These are phyloP conservation scores for Pseudoatta argentina DNA, from an alignment of 1,140 invertebrate genomes.

Conservation along the genomic window DNA sequence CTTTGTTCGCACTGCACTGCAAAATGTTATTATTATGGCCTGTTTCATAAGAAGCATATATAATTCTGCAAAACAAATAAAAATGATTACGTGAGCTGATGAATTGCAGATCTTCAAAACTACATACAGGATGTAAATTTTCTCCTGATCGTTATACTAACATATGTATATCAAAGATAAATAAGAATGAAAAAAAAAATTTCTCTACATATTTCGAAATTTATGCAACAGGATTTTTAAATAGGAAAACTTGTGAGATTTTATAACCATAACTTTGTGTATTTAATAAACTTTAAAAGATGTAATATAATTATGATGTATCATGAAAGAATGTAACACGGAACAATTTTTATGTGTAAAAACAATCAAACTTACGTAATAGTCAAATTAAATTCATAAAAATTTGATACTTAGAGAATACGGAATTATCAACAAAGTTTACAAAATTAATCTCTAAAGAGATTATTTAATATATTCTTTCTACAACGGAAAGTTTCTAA, in stretches of 20 bases:
- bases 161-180: background rate
- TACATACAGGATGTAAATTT: background rate
- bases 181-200: background rate
- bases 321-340: background rate
- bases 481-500: background rate
- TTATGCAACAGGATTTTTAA: background rate
- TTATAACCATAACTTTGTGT: background rate
- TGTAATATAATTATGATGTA: background rate
- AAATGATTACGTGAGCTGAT: conserved; percentile 28
- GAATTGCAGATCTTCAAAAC: conserved; percentile 25
- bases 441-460: background rate
- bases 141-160: background rate
- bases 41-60: conserved; percentile 30
- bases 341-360: background rate
- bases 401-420: background rate
- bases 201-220: background rate
- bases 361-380: conserved; percentile 1
- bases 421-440: too few relatives aligned
- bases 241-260: background rate
- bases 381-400: background rate
- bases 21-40: conserved; percentile 19
- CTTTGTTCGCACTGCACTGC: background rate
- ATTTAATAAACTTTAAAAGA: background rate
- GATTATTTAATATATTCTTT: background rate
- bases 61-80: conserved; percentile 47